phyloP scores from a whole-genome alignment of 2,113 vertebrate species.

The Meleagris gallopavo region DNA sequence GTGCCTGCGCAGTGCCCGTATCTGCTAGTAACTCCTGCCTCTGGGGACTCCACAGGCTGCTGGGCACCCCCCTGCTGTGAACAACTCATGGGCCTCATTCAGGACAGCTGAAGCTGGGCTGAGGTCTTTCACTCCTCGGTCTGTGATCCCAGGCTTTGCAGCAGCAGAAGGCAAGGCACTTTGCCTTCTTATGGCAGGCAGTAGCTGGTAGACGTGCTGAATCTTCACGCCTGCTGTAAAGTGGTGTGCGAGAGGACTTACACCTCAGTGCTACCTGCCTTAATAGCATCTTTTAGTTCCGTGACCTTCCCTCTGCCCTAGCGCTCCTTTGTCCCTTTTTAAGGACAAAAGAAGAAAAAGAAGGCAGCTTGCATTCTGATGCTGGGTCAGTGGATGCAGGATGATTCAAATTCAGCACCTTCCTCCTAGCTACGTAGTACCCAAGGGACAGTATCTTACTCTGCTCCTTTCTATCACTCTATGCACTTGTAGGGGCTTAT shows the following conservation, averaged over 20 bases:
- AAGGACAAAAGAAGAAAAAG: not conserved
- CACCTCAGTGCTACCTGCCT: not conserved
- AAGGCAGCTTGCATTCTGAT: slow-evolving; percentile 35
- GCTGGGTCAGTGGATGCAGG: slow-evolving; percentile 43
- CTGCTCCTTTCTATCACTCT: slow-evolving; percentile 59
- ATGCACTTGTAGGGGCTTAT: slow-evolving; percentile 66
- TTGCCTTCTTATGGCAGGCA: not conserved
- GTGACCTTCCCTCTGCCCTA: no score
- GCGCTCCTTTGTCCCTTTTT: not conserved
- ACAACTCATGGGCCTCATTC: not conserved
- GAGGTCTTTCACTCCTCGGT: not conserved
- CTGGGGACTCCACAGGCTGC: not conserved
- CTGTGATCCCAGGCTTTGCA: not conserved
- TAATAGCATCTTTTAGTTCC: not conserved
- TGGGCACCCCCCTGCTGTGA: not conserved
- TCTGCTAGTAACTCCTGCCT: not conserved
- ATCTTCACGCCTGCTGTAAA: not conserved
- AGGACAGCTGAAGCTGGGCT: not conserved
- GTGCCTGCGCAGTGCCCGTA: not conserved
- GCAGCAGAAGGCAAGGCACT: not conserved
- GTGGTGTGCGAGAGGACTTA: not conserved
- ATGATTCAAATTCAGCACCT: slow-evolving; percentile 67
- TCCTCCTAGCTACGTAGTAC: slow-evolving; percentile 47
- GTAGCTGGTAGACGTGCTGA: not conserved
- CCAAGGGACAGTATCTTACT: slow-evolving; percentile 26